Conservation (phyloP, 2,113 vertebrate species). For the Amblyopsis rosae region DNA sequence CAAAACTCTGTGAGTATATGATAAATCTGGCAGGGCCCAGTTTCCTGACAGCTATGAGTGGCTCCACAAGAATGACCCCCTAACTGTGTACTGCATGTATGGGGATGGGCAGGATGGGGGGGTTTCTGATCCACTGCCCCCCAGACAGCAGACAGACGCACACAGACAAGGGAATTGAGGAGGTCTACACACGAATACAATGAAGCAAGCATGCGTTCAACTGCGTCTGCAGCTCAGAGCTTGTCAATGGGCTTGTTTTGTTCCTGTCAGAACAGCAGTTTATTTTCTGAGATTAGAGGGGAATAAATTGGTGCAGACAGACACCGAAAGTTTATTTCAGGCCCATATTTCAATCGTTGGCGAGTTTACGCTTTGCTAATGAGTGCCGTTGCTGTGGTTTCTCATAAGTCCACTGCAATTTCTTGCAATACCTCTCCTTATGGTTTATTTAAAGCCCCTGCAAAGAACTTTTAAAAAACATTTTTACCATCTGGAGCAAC, state of each 20-base stretch:
- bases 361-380: conserved; percentile 1
- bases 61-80: conserved; percentile 76
- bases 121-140: conserved; percentile 79
- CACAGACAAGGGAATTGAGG: conserved; percentile 77
- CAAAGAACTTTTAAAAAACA: no score
- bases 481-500: no score
- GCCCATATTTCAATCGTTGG: not conserved
- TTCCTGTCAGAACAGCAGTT: conserved; percentile 60
- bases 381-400: not conserved
- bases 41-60: conserved; percentile 75
- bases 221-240: conserved; percentile 61
- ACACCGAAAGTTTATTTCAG: conserved; percentile 31
- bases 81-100: conserved; percentile 76
- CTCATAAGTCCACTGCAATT: conserved; percentile 12
- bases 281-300: conserved; percentile 67
- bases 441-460: not conserved
- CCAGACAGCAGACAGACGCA: conserved; percentile 78
- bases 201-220: conserved; percentile 75
- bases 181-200: conserved; percentile 75
- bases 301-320: conserved; percentile 35
- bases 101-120: conserved; percentile 22
- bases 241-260: conserved; percentile 71
- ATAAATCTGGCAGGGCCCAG: conserved; percentile 74
- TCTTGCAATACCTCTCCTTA: conserved; percentile 3
- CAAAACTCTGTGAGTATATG: conserved; percentile 73